These are phyloP conservation scores for Trichoplusia ni DNA, from an alignment of 1,140 invertebrate genomes.

Conservation along the genomic window DNA sequence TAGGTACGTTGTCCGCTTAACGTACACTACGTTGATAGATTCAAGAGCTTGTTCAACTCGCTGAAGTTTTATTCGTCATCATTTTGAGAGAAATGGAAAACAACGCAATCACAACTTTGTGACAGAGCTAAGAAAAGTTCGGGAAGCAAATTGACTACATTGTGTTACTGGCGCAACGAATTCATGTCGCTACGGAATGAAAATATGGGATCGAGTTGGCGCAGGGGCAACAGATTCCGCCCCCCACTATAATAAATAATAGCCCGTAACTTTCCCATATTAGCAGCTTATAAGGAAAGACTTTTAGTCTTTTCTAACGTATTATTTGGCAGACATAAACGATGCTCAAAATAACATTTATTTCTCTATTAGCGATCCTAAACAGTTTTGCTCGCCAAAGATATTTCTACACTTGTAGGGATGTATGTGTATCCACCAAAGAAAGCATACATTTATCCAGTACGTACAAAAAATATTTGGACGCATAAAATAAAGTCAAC, in stretches of 20 bases:
- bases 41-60: conserved; percentile 28
- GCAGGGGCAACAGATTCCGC: conserved; percentile 20
- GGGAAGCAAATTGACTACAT: conserved; percentile 58
- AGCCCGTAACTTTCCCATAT: conserved; percentile 27
- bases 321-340: conserved; percentile 9
- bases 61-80: conserved; percentile 58
- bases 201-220: conserved; percentile 25
- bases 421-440: too few relatives aligned
- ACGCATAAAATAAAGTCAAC: too few relatives aligned
- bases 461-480: too few relatives aligned
- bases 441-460: too few relatives aligned
- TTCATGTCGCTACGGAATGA: conserved; percentile 36
- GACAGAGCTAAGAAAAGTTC: conserved; percentile 49
- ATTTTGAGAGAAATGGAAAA: conserved; percentile 57
- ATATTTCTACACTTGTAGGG: too few relatives aligned
- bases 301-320: conserved; percentile 13
- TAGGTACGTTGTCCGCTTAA: too few relatives aligned
- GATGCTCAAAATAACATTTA: conserved; percentile 1
- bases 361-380: conserved; percentile 1
- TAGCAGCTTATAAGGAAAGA: conserved; percentile 15
- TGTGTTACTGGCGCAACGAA: conserved; percentile 49
- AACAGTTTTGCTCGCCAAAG: too few relatives aligned
- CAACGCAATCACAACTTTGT: conserved; percentile 64
- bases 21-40: too few relatives aligned
- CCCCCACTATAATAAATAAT: conserved; percentile 28